phyloP scores from a whole-genome alignment of 2,888 invertebrate species.

The Entomobrya proxima region DNA sequence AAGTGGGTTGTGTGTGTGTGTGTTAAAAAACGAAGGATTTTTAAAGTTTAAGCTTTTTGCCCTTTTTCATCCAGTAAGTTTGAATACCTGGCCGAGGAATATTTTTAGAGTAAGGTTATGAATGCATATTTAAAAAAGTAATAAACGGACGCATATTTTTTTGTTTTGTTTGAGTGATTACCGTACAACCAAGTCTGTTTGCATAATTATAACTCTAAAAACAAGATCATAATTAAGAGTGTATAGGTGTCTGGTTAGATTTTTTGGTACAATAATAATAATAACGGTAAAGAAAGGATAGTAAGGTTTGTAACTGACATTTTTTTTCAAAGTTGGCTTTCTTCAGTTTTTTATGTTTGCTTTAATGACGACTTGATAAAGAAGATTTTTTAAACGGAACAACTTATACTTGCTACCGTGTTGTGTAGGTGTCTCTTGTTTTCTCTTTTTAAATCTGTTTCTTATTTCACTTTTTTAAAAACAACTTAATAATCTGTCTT shows the following conservation, averaged over 20 bases:
- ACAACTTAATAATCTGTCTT: neutral
- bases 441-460: slow-evolving; percentile 6
- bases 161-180: slow-evolving; percentile 6
- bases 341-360: too few species aligned
- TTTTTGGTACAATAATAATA: slow-evolving; percentile 5
- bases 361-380: too few species aligned
- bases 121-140: too few species aligned
- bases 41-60: too few species aligned
- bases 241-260: neutral
- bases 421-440: too few species aligned
- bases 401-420: too few species aligned
- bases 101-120: too few species aligned
- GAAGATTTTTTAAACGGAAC: too few species aligned
- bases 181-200: slow-evolving; percentile 46
- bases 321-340: neutral
- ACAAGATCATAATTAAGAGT: neutral
- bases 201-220: slow-evolving; percentile 1
- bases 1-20: too few species aligned
- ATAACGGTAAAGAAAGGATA: neutral
- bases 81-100: too few species aligned
- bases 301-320: neutral
- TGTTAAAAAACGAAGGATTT: too few species aligned
- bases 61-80: too few species aligned
- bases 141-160: neutral
- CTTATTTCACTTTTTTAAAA: neutral